phyloP scores from a whole-genome alignment of 2,797 vertebrate genomes.

The Melanotaenia parkinsoni region DNA sequence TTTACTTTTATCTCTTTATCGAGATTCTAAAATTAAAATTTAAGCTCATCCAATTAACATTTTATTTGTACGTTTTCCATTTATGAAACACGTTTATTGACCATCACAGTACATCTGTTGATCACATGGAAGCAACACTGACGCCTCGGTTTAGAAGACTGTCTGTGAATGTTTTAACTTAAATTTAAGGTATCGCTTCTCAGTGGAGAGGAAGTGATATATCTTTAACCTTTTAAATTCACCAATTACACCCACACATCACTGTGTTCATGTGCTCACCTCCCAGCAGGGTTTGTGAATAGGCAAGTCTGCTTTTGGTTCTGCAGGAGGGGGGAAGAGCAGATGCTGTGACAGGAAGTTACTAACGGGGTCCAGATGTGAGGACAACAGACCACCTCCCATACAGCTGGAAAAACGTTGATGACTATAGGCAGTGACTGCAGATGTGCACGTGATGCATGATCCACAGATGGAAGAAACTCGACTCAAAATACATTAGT shows the following conservation, averaged over 20 bases:
- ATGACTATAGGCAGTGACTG: slow-evolving; percentile 33
- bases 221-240: slow-evolving; percentile 28
- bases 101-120: neutral
- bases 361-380: slow-evolving; percentile 85
- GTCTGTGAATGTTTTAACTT: neutral
- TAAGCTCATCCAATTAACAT: neutral
- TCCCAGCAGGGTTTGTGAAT: slow-evolving; percentile 52
- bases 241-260: slow-evolving; percentile 18
- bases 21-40: no score
- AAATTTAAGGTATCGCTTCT: neutral
- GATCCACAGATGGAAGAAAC: slow-evolving; percentile 11
- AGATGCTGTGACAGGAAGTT: slow-evolving; percentile 83
- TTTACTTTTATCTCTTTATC: neutral
- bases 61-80: neutral
- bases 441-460: slow-evolving; percentile 26
- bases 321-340: slow-evolving; percentile 68
- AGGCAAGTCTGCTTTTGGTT: slow-evolving; percentile 53
- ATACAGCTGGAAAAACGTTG: slow-evolving; percentile 65
- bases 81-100: neutral
- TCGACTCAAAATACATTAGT: neutral
- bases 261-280: slow-evolving; percentile 28
- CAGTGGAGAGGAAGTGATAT: slow-evolving; percentile 19
- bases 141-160: slow-evolving; percentile 1
- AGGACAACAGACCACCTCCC: slow-evolving; percentile 65
- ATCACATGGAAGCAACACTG: neutral